Evolutionary conservation across 2,113 vertebrate genomes (phyloP).

Genomic region (Okapia johnstoni): DNA sequence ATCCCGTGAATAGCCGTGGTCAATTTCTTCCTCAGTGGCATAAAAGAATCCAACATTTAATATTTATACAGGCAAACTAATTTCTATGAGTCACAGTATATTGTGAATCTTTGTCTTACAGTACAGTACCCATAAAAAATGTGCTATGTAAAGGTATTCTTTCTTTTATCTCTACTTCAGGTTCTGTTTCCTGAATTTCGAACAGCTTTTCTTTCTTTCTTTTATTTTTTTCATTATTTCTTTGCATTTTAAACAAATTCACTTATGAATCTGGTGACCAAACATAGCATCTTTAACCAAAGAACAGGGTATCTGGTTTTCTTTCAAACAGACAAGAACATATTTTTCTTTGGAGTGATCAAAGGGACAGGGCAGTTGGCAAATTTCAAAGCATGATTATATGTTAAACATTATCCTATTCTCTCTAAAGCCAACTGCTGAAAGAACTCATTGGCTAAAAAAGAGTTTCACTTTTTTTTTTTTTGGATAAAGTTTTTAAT

Average conservation of each 20-base stretch:
- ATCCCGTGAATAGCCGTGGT: neutral
- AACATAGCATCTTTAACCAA: neutral
- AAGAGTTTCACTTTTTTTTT: neutral
- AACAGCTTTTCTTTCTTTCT: neutral
- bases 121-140: neutral
- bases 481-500: neutral
- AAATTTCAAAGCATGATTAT: conserved; percentile 37
- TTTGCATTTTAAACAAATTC: neutral
- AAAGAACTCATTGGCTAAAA: conserved; percentile 44
- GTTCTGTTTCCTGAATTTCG: neutral
- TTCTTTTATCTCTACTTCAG: neutral
- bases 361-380: conserved; percentile 27
- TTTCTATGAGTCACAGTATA: neutral
- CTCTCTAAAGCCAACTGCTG: neutral
- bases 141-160: neutral
- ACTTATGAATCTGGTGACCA: neutral
- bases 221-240: neutral
- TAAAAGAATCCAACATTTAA: neutral
- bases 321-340: conserved; percentile 16
- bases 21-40: neutral
- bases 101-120: neutral
- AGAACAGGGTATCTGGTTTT: neutral
- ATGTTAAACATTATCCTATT: conserved; percentile 43
- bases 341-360: conserved; percentile 39
- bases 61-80: neutral